Percentiles rank a stretch among this genome's conserved stretches.
These are phyloP conservation scores for Hirtodrosophila histrioides DNA, from an alignment of 2,888 invertebrate genomes.

Conservation along the genomic window DNA sequence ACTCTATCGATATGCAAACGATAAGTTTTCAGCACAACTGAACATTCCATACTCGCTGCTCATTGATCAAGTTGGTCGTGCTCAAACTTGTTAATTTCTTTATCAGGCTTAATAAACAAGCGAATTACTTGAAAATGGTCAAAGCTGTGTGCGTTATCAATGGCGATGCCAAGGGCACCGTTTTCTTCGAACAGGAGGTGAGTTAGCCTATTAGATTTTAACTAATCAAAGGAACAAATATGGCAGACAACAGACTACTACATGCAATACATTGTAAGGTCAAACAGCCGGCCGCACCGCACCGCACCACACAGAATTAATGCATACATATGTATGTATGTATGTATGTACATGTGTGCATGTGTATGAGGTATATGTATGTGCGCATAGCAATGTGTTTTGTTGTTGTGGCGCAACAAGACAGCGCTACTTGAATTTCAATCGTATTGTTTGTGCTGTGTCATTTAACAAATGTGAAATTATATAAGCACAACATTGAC, in stretches of 20 bases:
- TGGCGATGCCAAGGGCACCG: conserved; percentile 93
- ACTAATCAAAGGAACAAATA: conserved; percentile 15
- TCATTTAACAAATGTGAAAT: conserved; percentile 53
- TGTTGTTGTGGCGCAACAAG: conserved; percentile 13
- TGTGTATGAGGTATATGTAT: not conserved
- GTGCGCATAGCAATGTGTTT: not conserved
- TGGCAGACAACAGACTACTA: conserved; percentile 12
- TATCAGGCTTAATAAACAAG: conserved; percentile 1
- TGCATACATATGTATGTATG: conserved; percentile 1
- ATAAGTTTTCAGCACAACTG: not conserved
- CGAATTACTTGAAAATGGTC: conserved; percentile 83
- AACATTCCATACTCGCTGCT: conserved; percentile 17
- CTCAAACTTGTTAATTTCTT: not conserved
- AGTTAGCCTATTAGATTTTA: conserved; percentile 53
- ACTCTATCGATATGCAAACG: conserved; percentile 23
- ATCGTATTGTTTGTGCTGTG: conserved; percentile 50
- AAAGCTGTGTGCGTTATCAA: conserved; percentile 95
- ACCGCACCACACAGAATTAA: conserved; percentile 11
- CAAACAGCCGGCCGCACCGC: conserved; percentile 58
- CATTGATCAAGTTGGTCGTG: conserved; percentile 3
- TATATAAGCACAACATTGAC: conserved; percentile 56
- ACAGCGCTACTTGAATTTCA: conserved; percentile 39
- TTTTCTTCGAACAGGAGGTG: conserved; percentile 92
- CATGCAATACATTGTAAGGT: conserved; percentile 45
- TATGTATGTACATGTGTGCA: not conserved